Evolutionary conservation across 1,140 invertebrate genomes (phyloP), one percentile per base, ranked within the genome.

Genomic region (Camponotus floridanus): DNA sequence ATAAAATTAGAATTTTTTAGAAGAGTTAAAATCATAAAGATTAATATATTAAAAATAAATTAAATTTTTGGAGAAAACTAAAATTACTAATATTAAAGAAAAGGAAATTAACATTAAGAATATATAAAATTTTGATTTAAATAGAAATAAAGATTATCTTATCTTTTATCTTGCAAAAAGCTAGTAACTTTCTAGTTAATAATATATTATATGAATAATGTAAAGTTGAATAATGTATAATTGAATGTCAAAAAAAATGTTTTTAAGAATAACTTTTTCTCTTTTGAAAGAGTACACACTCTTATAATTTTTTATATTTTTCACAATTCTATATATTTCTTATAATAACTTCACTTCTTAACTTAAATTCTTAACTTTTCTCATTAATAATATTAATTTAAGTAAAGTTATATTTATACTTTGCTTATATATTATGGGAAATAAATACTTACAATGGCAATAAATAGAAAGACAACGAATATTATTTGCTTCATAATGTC

Each of bases 1-100:
- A 26, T 61, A 21, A 45, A 68, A 68, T 51, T 70, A 31, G 9
- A 70, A 70, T 0, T 68, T 45, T 67, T 42, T 13, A 42, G n/a
- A 11, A n/a, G 21, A 39, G n/a, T 67, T 11, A 39, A 39, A 33
- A 21, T 13, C 21, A 39, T 39, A n/a, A 68, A 68, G 2, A 11
- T 67, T 67, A 39, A 67, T 11, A 21, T n/a, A 42, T 68, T 26
- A 15, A 26, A 26, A 26, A 26, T 26, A 26, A 2, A 9, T 21
- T 2, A 64, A 65, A 65, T 3, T 65, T 26, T 26, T 26, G 26
- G 26, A 26, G 26, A 15, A 67, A 21, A 67, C 39, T 42, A 67
- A 21, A 5, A 39, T 42, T 65, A 0, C 18, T 8, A 36, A 67
- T 11, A 42, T 67, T 5, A 39, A 3, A 4, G 15, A 51, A 36